Conservation (phyloP, 1,140 invertebrate genomes). For the Pararge aegeria region DNA sequence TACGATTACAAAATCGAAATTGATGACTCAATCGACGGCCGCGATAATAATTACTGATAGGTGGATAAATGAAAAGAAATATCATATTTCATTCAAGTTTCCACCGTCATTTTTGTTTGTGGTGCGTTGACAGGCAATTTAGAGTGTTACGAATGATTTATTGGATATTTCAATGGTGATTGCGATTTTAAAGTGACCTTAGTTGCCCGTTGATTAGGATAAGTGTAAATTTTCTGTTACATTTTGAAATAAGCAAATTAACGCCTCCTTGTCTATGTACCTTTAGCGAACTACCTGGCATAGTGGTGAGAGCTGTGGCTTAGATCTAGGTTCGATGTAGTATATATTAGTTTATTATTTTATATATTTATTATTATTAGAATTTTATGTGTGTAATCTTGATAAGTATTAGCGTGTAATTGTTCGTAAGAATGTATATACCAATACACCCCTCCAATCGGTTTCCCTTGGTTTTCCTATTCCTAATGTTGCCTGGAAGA, state of each 20-base stretch:
- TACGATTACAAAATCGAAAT: constrained; percentile 45
- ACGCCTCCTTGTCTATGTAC: neutral
- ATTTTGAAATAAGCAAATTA: neutral
- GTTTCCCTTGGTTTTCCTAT: too few relatives aligned
- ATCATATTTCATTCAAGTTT: constrained; percentile 59
- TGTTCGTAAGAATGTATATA: too few relatives aligned
- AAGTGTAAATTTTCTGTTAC: neutral
- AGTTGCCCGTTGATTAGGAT: constrained; percentile 6
- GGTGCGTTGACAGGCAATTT: constrained; percentile 60
- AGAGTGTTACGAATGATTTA: constrained; percentile 46
- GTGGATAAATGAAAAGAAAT: constrained; percentile 48
- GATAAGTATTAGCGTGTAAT: too few relatives aligned
- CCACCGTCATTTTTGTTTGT: constrained; percentile 60
- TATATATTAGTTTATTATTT: too few relatives aligned
- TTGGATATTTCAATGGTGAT: constrained; percentile 45
- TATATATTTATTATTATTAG: too few relatives aligned
- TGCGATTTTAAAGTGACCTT: constrained; percentile 32
- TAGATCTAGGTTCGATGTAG: too few relatives aligned
- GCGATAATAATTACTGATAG: constrained; percentile 49
- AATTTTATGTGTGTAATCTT: too few relatives aligned
- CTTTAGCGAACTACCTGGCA: too few relatives aligned
- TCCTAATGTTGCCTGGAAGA: too few relatives aligned
- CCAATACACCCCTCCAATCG: too few relatives aligned
- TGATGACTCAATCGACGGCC: constrained; percentile 54
- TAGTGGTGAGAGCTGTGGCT: too few relatives aligned